Conservation (phyloP, 1,140 invertebrate species). For the Pissodes strobi region DNA sequence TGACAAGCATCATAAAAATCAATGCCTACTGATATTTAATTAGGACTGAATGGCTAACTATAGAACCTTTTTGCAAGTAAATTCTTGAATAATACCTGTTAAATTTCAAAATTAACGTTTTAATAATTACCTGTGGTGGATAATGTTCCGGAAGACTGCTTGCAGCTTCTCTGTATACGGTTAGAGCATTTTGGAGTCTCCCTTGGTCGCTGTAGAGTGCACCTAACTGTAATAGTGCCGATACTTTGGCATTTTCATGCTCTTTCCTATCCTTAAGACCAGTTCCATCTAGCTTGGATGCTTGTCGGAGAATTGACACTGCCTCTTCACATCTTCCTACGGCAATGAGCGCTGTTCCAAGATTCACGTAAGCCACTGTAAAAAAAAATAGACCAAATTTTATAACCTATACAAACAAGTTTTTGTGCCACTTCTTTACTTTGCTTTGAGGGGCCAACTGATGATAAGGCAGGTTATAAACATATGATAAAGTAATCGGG, state of each 20-base stretch:
- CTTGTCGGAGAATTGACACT: constrained; percentile 77
- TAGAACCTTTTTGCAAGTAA: no score
- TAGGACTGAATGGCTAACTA: no score
- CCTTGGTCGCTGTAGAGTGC: constrained; percentile 87
- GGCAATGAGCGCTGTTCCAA: constrained; percentile 84
- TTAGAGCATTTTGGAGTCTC: constrained; percentile 80
- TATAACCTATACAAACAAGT: no score
- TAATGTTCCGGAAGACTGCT: constrained; percentile 79
- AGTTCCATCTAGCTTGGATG: constrained; percentile 81
- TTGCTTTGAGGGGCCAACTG: no score
- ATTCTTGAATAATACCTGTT: no score
- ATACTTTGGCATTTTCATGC: constrained; percentile 87
- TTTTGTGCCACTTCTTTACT: no score
- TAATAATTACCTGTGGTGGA: constrained; percentile 79
- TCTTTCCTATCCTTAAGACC: constrained; percentile 86
- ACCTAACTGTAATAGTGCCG: constrained; percentile 89
- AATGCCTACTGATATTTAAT: no score
- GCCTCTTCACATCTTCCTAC: constrained; percentile 83
- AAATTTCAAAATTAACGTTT: no score
- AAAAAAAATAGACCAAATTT: no score
- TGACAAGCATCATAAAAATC: no score
- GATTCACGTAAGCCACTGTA: constrained; percentile 93
- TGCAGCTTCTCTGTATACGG: constrained; percentile 86
- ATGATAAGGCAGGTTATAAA: no score
- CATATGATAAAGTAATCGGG: no score